These are phyloP conservation scores for Patella pellucida DNA, from an alignment of 2,888 invertebrate genomes.

Conservation along the genomic window DNA sequence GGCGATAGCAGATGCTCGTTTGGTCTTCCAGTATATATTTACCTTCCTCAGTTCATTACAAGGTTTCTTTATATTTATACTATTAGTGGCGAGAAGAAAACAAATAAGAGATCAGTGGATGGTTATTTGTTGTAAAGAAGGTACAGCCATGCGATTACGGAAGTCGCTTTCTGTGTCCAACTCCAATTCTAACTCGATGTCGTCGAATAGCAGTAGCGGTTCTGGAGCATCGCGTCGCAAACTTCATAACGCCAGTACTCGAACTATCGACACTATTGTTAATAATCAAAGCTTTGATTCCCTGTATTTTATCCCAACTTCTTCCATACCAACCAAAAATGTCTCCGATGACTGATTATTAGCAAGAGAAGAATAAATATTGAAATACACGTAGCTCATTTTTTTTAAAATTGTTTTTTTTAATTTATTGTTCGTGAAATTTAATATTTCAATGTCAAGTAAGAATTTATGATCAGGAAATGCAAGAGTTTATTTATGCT, in stretches of 20 bases:
- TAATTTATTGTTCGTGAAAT: too few relatives aligned
- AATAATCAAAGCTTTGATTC: not conserved
- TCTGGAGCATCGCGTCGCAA: not conserved
- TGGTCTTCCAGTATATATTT: slow-evolving; percentile 67
- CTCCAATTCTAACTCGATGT: slow-evolving; percentile 41
- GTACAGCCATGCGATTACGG: slow-evolving; percentile 34
- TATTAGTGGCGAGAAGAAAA: slow-evolving; percentile 55
- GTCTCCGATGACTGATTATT: not conserved
- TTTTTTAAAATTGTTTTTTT: too few relatives aligned
- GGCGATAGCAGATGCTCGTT: slow-evolving; percentile 58
- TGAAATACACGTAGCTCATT: too few relatives aligned
- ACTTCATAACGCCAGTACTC: not conserved
- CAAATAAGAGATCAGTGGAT: slow-evolving; percentile 62
- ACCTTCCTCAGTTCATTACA: slow-evolving; percentile 60
- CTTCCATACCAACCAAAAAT: slow-evolving; percentile 6
- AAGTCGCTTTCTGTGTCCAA: slow-evolving; percentile 47
- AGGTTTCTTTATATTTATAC: slow-evolving; percentile 60
- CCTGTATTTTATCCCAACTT: not conserved
- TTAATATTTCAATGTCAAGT: too few relatives aligned
- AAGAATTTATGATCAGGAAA: too few relatives aligned
- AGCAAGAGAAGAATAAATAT: too few relatives aligned
- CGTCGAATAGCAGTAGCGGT: slow-evolving; percentile 17
- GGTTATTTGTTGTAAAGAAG: slow-evolving; percentile 48
- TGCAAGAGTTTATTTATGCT: too few relatives aligned
- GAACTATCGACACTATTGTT: not conserved